Percentiles rank a stretch among this genome's conserved stretches.
phyloP scores from a whole-genome alignment of 2,888 invertebrate species.

The Steinernema carpocapsae region DNA sequence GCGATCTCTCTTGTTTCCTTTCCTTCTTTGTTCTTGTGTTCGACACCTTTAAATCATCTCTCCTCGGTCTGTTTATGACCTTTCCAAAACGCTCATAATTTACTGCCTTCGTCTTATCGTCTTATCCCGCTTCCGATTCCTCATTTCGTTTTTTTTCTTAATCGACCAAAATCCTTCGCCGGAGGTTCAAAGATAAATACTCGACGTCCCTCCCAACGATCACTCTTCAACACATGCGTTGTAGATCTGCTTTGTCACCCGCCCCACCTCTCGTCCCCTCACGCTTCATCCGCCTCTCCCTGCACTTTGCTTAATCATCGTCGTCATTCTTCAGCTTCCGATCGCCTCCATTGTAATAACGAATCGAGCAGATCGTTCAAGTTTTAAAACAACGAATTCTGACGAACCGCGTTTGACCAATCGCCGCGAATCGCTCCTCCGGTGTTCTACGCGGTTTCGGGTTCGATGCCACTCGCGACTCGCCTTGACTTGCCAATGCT shows the following conservation, averaged over 20 bases:
- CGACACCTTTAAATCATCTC: too few relatives aligned
- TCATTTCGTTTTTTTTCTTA: too few relatives aligned
- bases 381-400: neutral
- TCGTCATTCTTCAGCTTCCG: neutral
- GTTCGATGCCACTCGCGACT: neutral
- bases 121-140: too few relatives aligned
- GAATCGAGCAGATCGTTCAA: neutral
- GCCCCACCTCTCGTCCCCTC: neutral
- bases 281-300: neutral
- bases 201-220: neutral
- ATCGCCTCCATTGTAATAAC: slow-evolving; percentile 4
- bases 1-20: too few relatives aligned
- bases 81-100: too few relatives aligned
- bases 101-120: too few relatives aligned
- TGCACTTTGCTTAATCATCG: neutral
- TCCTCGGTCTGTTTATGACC: too few relatives aligned
- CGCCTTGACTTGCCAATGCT: neutral
- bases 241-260: neutral
- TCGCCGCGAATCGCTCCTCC: slow-evolving; percentile 1
- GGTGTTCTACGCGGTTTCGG: neutral
- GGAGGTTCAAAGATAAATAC: too few relatives aligned
- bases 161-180: too few relatives aligned
- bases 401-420: neutral
- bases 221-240: neutral
- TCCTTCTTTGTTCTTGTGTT: too few relatives aligned